Evolutionary conservation across 2,113 vertebrate species (phyloP), one percentile per base, ranked within the genome.

Genomic region (Sminthopsis crassicaudata): DNA sequence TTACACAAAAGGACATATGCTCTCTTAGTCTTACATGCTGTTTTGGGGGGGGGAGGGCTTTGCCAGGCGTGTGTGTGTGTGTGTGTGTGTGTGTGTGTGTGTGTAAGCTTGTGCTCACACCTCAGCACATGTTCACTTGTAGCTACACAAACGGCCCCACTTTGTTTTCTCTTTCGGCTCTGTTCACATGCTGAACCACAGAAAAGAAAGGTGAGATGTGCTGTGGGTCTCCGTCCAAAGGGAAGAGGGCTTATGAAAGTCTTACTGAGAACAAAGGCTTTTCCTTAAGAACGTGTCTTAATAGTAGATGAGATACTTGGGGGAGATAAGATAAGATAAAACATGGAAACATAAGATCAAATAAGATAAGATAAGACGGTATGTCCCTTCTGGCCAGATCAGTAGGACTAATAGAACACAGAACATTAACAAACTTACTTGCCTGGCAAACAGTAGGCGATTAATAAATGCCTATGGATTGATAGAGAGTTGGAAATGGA

Each of bases 261-360:
- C 36, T 76, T 53, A 55, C 4, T 30, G 93, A 91, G 90, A 92
- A 98, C 96, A 96, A 96, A 96, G 96, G 90, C 36, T 88, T 94
- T 96, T 96, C 96, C 92, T 97, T 84, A 57, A 27, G 92, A 91
- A 95, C 55, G 14, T 93, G 76, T 95, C 92, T 98, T 97, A 94
- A 96, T 97, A 96, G 95, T 95, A 95, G 92, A 46, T 30, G 12
- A 95, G 96, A 91, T 76, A 93, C 93, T 96, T 94, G 94, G 90
- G 42, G 95, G 96, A 91, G 76, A n/a, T n/a, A n/a, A 95, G 97
- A 96, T 97, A 96, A 98, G 89, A 93, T 93, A 97, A 97, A 95
- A 90, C 92, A 93, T 97, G 97, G 97, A 97, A 93, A 89, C 6
- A 14, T 0, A 11, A 96, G 96, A 96, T 97, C 96, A 97, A 96